These are phyloP conservation scores for Cydia pomonella DNA, from an alignment of 1,140 invertebrate species.

Conservation along the genomic window DNA sequence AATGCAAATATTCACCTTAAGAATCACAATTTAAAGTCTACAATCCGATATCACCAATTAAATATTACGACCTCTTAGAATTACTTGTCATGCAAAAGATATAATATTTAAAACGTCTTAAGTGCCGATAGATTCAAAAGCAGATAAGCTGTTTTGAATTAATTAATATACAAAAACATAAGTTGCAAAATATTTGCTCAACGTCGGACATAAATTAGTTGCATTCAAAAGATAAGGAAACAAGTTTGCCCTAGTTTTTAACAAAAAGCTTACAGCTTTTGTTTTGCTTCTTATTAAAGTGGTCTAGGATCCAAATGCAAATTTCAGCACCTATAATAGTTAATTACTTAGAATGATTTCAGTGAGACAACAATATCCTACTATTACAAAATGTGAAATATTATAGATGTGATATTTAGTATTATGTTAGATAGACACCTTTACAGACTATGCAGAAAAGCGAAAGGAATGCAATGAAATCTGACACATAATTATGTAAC, in stretches of 20 bases:
- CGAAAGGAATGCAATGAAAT: too few relatives aligned
- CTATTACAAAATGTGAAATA: too few relatives aligned
- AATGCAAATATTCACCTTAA: not conserved
- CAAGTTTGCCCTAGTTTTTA: constrained; percentile 3
- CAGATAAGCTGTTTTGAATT: not conserved
- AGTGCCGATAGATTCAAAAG: not conserved
- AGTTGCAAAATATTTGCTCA: constrained; percentile 1
- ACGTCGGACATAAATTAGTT: not conserved
- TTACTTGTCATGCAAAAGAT: not conserved
- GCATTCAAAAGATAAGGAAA: constrained; percentile 12
- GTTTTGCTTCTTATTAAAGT: not conserved
- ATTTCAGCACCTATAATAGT: not conserved
- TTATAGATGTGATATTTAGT: too few relatives aligned
- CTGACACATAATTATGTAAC: too few relatives aligned
- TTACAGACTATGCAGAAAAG: too few relatives aligned
- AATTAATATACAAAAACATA: not conserved
- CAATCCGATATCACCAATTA: not conserved
- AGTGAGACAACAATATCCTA: too few relatives aligned
- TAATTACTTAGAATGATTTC: not conserved
- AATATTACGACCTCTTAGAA: not conserved
- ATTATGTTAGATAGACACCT: too few relatives aligned
- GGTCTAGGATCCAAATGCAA: not conserved
- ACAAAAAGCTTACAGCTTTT: not conserved
- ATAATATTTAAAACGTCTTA: not conserved
- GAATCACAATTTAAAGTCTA: not conserved